Conservation (phyloP, 2,888 invertebrate species). For the Ctena decussata region DNA sequence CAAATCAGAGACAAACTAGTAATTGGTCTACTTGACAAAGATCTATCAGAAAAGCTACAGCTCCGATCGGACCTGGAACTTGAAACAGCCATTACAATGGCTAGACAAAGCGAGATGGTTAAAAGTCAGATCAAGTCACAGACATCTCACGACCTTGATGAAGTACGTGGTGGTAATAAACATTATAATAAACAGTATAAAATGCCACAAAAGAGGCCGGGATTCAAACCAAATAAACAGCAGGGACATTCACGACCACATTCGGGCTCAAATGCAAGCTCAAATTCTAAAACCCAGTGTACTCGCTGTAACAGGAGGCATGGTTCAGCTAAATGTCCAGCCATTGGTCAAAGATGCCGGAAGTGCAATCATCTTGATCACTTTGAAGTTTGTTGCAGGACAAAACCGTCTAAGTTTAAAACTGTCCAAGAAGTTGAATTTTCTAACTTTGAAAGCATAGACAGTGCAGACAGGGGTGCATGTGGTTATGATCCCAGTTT, state of each 20-base stretch:
- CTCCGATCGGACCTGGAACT: conserved; percentile 18
- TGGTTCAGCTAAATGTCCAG: conserved; percentile 14
- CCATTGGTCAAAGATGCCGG: conserved; percentile 31
- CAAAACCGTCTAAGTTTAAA: neutral
- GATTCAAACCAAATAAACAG: neutral
- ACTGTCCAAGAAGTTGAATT: neutral
- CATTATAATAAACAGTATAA: neutral
- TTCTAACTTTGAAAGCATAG: neutral
- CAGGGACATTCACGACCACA: neutral
- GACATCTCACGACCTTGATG: conserved; percentile 10
- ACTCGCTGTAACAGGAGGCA: conserved; percentile 10
- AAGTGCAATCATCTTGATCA: conserved; percentile 17
- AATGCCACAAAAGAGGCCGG: neutral
- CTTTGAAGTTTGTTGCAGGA: conserved; percentile 25
- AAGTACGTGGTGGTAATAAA: neutral
- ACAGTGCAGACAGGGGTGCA: neutral
- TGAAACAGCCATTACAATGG: conserved; percentile 22
- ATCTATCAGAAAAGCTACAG: conserved; percentile 34
- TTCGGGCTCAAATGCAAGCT: neutral
- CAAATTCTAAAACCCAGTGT: neutral
- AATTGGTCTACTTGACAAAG: conserved; percentile 32
- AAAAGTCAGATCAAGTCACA: conserved; percentile 28
- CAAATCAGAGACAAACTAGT: conserved; percentile 44
- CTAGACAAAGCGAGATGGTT: conserved; percentile 26
- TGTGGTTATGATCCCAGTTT: neutral